Percentiles rank a stretch among this genome's conserved stretches.
Evolutionary conservation across 1,140 invertebrate species (phyloP).

Genomic region (Euura lappo): DNA sequence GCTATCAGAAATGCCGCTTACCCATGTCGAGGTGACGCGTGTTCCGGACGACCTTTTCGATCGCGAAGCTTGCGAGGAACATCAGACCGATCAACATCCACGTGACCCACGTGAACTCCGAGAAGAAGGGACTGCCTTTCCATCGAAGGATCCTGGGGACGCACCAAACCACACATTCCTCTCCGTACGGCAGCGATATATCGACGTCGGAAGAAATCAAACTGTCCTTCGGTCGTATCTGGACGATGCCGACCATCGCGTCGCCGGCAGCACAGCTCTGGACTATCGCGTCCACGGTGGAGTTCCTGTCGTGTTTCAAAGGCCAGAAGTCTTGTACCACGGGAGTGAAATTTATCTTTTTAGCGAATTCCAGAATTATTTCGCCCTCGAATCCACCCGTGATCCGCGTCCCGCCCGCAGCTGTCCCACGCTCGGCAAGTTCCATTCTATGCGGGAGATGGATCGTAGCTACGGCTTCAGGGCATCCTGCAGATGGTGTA

Average conservation of each 20-base stretch:
- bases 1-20: too few species aligned
- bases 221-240: not conserved
- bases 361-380: not conserved
- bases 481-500: not conserved
- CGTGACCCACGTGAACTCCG: not conserved
- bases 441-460: not conserved
- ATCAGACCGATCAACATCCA: not conserved
- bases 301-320: too few species aligned
- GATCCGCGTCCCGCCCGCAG: not conserved
- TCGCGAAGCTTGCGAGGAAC: not conserved
- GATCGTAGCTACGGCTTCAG: not conserved
- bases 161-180: not conserved
- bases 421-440: not conserved
- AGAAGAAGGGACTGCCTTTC: not conserved
- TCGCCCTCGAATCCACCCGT: not conserved
- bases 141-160: not conserved
- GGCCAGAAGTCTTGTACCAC: not conserved
- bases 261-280: not conserved
- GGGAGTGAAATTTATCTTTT: slow-evolving; percentile 2
- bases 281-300: not conserved
- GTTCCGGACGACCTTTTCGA: not conserved
- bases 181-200: not conserved
- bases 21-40: not conserved
- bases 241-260: not conserved
- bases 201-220: not conserved